Conservation (phyloP, 2,113 vertebrate genomes). For the Thalassoma bifasciatum region DNA sequence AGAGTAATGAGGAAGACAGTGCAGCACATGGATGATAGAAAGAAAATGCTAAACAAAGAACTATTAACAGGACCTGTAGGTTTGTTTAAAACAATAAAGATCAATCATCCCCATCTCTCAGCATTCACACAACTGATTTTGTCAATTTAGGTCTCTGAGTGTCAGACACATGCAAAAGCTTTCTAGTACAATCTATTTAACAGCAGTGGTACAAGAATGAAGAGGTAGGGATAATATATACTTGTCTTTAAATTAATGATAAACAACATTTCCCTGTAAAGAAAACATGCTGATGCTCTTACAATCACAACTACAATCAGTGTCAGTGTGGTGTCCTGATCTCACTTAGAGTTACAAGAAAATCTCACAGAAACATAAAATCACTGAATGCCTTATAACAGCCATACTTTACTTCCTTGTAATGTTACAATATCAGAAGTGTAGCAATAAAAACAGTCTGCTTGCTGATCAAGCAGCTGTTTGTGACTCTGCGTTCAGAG, state of each 20-base stretch:
- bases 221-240: not conserved
- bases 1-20: not conserved
- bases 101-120: not conserved
- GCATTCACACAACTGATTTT: not conserved
- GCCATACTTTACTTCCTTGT: not conserved
- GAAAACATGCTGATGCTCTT: not conserved
- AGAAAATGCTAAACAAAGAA: conserved; percentile 2
- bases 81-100: not conserved
- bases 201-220: not conserved
- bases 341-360: not conserved
- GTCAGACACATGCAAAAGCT: not conserved
- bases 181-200: not conserved
- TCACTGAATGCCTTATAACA: not conserved
- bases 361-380: not conserved
- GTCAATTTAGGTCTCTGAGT: not conserved
- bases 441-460: not conserved
- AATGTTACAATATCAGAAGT: not conserved
- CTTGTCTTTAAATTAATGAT: not conserved
- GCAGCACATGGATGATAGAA: not conserved
- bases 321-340: not conserved
- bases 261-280: not conserved
- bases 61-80: not conserved
- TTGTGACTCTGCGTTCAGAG: not conserved
- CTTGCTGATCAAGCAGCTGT: not conserved
- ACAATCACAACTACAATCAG: not conserved